Base-by-base conservation (phyloP, 2,797 vertebrate genomes). In the Hippocampus kuda region DNA sequence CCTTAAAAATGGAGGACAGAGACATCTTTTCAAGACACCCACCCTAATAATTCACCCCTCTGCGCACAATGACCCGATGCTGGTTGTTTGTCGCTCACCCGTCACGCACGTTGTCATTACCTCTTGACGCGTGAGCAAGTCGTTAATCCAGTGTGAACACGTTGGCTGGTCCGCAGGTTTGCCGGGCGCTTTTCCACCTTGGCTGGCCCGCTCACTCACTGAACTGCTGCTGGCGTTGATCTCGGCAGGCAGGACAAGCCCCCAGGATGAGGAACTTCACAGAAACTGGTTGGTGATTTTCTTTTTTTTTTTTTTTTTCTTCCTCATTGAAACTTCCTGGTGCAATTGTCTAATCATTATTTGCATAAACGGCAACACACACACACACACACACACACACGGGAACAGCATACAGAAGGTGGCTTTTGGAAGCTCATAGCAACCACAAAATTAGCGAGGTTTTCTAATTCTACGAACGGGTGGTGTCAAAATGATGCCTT, bases 261-360 rank as follows among this genome's bases (percentile, higher is more conserved):
- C 8, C 12, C 75, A 83, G 79, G 86, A 88, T 84, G 86, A 89
- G 88, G 88, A 89, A 89, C 87, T 84, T 56, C 4, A 57, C 30
- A 66, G n/a, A 48, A 74, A 68, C 69, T 46, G 53, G 51, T 15
- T 0, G 77, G 84, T 79, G 34, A 38, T 7, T 38, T 34, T 5
- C 34, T 34, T 5, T 34, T 34, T 34, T 79, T 60, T 66, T 72
- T 67, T 79, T 64, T 68, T 72, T 68, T 80, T 60, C 68, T 83
- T 83, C 83, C 79, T 15, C 70, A 65, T 79, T 72, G 69, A 79
- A 83, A 86, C 88, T 89, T 89, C 88, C 88, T 88, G 84, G 79
- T 88, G 75, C 76, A 77, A 79, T 80, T 83, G 82, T 87, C 79
- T 77, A 86, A 86, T 84, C 75, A 77, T 80, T 82, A 84, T 88